Evolutionary conservation across 2,888 invertebrate species (phyloP), one percentile per base, ranked within the genome.

Genomic region (Sthenelais limicola): DNA sequence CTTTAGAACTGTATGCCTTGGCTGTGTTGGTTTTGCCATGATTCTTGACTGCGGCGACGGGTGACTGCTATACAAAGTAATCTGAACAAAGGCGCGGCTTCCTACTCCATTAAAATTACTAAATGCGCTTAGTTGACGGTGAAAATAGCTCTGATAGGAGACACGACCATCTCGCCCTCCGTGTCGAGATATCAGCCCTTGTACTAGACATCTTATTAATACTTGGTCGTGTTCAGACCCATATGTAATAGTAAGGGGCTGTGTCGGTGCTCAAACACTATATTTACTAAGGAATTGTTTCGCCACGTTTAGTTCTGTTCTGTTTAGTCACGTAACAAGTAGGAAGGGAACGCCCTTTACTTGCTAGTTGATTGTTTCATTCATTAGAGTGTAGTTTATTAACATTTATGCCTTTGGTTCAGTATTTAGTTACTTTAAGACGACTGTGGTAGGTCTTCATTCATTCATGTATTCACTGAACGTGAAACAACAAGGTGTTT

Each of bases 401-500:
- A 43, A 43, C 43, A 38, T 21, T 62, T n/a, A 62, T 38, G 62
- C 15, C 67, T 32, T 67, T 26, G 52, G 56, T 71, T 71, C 58
- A 71, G 71, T 71, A 71, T 71, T 71, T 71, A 71, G 71, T 62
- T 47, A 38, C 62, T 48, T 24, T 71, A 62, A 62, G 62, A 38
- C 30, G 47, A 71, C 71, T 71, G 71, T 71, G 71, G 58, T 62
- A 58, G 47, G 56, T 33, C 48, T 38, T 54, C 70, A 52, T 70
- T 70, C 48, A 67, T 67, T 67, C 67, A 67, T 28, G 30, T 48
- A n/a, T 51, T 49, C 73, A 73, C 68, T 24, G 28, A 68, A 26
- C 38, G 73, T 73, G 73, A 73, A 73, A 56, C 68, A 12, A 32
- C 52, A 24, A 56, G 70, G 70, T 72, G 72, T 72, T 56, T 68